Base-by-base conservation (phyloP, 2,888 invertebrate genomes). In the Chrysodeixis includens region DNA sequence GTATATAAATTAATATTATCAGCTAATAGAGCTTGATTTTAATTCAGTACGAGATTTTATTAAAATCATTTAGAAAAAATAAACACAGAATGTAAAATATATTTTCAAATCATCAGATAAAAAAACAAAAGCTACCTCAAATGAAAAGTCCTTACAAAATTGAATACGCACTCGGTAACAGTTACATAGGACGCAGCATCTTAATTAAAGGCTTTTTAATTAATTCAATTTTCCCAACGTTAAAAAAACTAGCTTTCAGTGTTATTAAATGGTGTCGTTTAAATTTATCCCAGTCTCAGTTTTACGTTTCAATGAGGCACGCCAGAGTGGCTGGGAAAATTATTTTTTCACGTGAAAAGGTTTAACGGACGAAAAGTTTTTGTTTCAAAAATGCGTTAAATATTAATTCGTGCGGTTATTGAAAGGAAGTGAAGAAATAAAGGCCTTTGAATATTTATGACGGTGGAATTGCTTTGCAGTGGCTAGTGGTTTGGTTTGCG, bases 121-220 rank as follows among this genome's bases (percentile, higher is more conserved):
- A 7, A 51, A 20, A 10, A 51, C 53, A 32, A 10, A 49, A 51
- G 53, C 26, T 8, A 0, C n/a, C n/a, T 56, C 40, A 57, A 53
- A 49, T 26, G 9, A 60, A 60, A 32, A 60, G 54, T 8, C 57
- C 30, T 32, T 14, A 40, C 46, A 62, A 56, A 62, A 22, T 20
- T 49, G 46, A 10, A 56, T 57, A 18, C 52, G 30, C n/a, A 1
- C 18, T 14, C 55, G 26, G 16, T 18, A 12, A 57, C 40, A 30
- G 58, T 70, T 40, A 9, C 26, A 16, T 40, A 26, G 55, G 22
- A 52, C 60, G 52, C 40, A 55, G 44, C 20, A 10, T 46, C 51
- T 66, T 75, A 73, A 75, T 75, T 75, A 71, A 71, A 64, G 66
- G 56, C 30, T 7, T 62, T 62, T 57, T 60, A 66, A 62, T 62